These are phyloP conservation scores for Syrista parreyssii DNA, from an alignment of 2,888 invertebrate species.

Conservation along the genomic window DNA sequence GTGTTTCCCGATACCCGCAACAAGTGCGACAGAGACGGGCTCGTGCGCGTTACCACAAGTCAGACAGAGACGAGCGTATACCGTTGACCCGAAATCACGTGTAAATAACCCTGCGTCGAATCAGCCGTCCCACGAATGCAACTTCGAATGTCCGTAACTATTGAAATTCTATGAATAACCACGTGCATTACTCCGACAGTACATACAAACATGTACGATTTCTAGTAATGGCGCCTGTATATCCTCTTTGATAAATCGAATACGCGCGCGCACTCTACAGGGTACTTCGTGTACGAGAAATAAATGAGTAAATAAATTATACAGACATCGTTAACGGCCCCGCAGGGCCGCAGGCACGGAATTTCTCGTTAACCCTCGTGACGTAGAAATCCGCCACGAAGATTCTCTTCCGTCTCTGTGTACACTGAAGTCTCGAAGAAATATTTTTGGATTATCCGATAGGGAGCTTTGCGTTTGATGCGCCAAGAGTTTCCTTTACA, in stretches of 20 bases:
- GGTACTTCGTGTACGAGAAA: neutral
- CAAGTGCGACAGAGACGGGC: neutral
- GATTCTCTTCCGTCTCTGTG: neutral
- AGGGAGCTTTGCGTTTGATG: neutral
- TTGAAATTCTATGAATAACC: neutral
- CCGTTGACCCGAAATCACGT: neutral
- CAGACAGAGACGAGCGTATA: neutral
- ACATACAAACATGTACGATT: conserved; percentile 15
- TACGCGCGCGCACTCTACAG: neutral
- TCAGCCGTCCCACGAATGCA: neutral
- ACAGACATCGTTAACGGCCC: neutral
- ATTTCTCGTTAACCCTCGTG: neutral
- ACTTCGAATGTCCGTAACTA: neutral
- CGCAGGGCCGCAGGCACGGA: neutral
- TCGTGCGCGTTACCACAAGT: neutral
- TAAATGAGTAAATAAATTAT: conserved; percentile 3
- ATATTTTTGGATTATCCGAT: neutral
- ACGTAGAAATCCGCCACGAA: neutral
- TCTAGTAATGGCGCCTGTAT: conserved; percentile 23
- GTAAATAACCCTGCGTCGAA: neutral
- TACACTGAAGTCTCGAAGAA: neutral
- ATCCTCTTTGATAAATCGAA: conserved; percentile 25
- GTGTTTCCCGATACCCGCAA: neutral
- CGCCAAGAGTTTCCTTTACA: neutral
- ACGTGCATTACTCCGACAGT: neutral